A percentile compares a stretch with the other conserved stretches of the same genome.
Conservation (phyloP, 2,888 invertebrate species). For the Oligia strigilis region DNA sequence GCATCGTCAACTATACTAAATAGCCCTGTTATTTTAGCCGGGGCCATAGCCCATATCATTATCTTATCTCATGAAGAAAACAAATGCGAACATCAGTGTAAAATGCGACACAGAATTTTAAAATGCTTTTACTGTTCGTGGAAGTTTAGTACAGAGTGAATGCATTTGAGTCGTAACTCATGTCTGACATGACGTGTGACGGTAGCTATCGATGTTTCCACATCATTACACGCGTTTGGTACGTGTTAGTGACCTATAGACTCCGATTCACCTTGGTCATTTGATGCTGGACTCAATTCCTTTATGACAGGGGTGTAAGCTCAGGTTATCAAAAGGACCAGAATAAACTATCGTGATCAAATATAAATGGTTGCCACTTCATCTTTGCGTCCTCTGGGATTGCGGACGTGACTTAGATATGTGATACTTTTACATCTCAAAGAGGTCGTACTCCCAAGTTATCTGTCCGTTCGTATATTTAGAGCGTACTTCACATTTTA, state of each 20-base stretch:
- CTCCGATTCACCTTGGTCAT: conserved; percentile 17
- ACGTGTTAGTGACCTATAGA: conserved; percentile 17
- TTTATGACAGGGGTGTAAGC: conserved; percentile 16
- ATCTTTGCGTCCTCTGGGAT: conserved; percentile 32
- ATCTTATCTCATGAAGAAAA: not conserved
- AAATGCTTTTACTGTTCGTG: conserved; percentile 33
- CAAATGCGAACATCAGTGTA: conserved; percentile 16
- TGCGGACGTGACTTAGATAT: conserved; percentile 50
- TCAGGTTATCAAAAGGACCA: conserved; percentile 34
- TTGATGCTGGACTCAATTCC: conserved; percentile 25
- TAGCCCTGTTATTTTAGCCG: not conserved
- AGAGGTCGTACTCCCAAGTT: conserved; percentile 15
- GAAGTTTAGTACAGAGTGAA: conserved; percentile 17
- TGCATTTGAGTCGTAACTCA: conserved; percentile 53
- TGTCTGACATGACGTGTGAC: conserved; percentile 44
- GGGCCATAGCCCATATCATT: conserved; percentile 1
- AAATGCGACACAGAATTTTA: conserved; percentile 26
- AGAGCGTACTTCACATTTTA: conserved; percentile 35
- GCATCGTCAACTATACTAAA: conserved; percentile 15
- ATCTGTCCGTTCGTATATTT: conserved; percentile 30
- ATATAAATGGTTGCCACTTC: conserved; percentile 43
- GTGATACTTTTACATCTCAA: conserved; percentile 39
- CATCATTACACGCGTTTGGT: conserved; percentile 32
- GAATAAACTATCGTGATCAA: conserved; percentile 42
- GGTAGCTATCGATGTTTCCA: conserved; percentile 43